Base-by-base conservation (phyloP, 2,888 invertebrate species). In the Fragum whitleyi region DNA sequence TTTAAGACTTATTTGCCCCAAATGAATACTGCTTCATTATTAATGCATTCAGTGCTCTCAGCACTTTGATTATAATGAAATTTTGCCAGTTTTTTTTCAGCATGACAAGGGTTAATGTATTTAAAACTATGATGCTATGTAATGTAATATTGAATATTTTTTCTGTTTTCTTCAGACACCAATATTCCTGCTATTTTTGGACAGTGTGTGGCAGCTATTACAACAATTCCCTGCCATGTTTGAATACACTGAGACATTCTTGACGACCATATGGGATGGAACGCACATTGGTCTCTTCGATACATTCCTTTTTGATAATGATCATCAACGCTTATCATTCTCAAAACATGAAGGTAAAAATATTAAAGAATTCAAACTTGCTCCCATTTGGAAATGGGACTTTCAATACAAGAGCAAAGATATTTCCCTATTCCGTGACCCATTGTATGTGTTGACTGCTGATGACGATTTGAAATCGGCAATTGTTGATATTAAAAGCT, bases 251-350 rank as follows among this genome's bases (percentile, higher is more conserved):
- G 97, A 98, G 94, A 97, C 97, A 0, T 98, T 98, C 94, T 95
- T 99, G 87, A 97, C 97, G 0, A 96, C 97, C 0, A 93, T 99
- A 32, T 98, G 98, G 98, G 98, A 99, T 94, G 96, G 97, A 39
- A 96, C 96, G 19, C 97, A 97, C 90, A 95, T 97, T 88, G 97
- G 98, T 16, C 95, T 98, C 71, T 98, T 98, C 92, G 97, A 98
- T 90, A 98, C 98, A 51, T 98, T 98, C 95, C 95, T 98, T 79
- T 98, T 98, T 92, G 97, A 98, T 94, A 96, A 96, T 88, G 96
- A 97, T 86, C 95, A 96, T 86, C 97, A 97, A 89, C 95, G 97
- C 6, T 95, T 95, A 29, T 94, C 96, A 53, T 97, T 97, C 21
- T 79, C 78, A 14, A 75, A 81, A 29, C 71, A 72, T 9, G 89